Evolutionary conservation across 2,797 vertebrate species (phyloP).

Genomic region (Gephyroberyx darwinii): DNA sequence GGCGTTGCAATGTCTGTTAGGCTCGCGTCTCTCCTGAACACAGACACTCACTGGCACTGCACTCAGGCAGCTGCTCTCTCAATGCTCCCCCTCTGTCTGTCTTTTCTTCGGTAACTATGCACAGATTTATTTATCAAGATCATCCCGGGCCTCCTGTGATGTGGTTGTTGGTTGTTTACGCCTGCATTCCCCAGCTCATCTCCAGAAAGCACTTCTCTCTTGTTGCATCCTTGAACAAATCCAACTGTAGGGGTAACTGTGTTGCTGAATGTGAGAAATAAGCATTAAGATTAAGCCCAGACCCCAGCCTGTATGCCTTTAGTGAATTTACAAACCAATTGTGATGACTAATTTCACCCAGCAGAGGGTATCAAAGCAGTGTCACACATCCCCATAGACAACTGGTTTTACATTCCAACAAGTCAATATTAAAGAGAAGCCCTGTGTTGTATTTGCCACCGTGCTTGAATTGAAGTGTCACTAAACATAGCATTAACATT

Average conservation of each 20-base stretch:
- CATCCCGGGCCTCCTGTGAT: slow-evolving; percentile 42
- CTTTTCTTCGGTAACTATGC: slow-evolving; percentile 54
- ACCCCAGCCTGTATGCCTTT: slow-evolving; percentile 27
- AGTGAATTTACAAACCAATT: background rate
- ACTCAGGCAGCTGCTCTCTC: slow-evolving; percentile 44
- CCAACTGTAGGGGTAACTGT: slow-evolving; percentile 39
- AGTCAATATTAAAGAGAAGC: no score
- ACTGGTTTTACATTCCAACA: background rate
- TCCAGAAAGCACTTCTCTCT: slow-evolving; percentile 28
- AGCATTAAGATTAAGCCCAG: slow-evolving; percentile 56
- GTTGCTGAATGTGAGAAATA: slow-evolving; percentile 52
- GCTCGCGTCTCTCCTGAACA: no score
- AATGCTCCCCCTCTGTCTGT: slow-evolving; percentile 31
- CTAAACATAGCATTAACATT: no score
- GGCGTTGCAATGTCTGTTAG: background rate
- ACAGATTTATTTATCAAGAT: slow-evolving; percentile 40
- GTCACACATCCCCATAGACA: background rate
- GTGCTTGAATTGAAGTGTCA: no score
- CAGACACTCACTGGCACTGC: slow-evolving; percentile 2
- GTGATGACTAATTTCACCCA: slow-evolving; percentile 35
- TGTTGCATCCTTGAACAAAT: slow-evolving; percentile 27
- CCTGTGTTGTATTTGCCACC: no score
- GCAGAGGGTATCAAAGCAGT: slow-evolving; percentile 57
- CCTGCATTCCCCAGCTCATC: slow-evolving; percentile 34
- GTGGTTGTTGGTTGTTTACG: slow-evolving; percentile 50